Percentiles rank a stretch among this genome's conserved stretches.
These are phyloP conservation scores for Champsocephalus gunnari DNA, from an alignment of 2,797 vertebrate genomes.

Conservation along the genomic window DNA sequence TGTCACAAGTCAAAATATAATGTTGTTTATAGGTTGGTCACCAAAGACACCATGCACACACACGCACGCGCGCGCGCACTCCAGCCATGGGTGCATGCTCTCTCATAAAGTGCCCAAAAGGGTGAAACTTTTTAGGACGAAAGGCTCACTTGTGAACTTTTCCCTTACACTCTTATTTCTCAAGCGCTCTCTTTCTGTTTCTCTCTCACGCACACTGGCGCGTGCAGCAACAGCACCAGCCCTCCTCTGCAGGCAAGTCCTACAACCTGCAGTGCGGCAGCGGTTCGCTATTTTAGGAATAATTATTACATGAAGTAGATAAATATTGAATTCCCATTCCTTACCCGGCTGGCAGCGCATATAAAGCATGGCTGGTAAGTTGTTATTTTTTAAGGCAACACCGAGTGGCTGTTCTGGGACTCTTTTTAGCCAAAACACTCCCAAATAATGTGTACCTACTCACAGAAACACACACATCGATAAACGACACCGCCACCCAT, in stretches of 20 bases:
- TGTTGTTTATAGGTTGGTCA: background rate
- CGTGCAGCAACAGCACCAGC: conserved; percentile 36
- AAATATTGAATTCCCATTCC: conserved; percentile 68
- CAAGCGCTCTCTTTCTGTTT: background rate
- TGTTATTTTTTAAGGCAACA: background rate
- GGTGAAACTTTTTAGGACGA: conserved; percentile 34
- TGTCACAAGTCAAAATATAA: conserved; percentile 17
- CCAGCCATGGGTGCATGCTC: background rate
- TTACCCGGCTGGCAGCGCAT: conserved; percentile 5
- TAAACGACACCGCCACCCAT: background rate
- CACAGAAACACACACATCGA: background rate
- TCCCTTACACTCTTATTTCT: background rate
- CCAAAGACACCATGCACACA: conserved; percentile 10
- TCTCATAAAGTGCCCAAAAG: background rate
- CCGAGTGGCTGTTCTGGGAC: background rate
- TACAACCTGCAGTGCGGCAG: conserved; percentile 81
- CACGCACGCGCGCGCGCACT: background rate
- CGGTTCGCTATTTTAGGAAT: conserved; percentile 76
- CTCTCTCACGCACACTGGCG: background rate
- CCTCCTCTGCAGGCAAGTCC: conserved; percentile 51
- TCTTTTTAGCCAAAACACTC: conserved; percentile 1
- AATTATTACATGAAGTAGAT: conserved; percentile 72
- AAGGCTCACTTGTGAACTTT: conserved; percentile 30
- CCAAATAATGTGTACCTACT: conserved; percentile 30
- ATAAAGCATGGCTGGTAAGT: conserved; percentile 24